Conservation (phyloP, 2,888 invertebrate species). For the Megalurothrips usitatus region DNA sequence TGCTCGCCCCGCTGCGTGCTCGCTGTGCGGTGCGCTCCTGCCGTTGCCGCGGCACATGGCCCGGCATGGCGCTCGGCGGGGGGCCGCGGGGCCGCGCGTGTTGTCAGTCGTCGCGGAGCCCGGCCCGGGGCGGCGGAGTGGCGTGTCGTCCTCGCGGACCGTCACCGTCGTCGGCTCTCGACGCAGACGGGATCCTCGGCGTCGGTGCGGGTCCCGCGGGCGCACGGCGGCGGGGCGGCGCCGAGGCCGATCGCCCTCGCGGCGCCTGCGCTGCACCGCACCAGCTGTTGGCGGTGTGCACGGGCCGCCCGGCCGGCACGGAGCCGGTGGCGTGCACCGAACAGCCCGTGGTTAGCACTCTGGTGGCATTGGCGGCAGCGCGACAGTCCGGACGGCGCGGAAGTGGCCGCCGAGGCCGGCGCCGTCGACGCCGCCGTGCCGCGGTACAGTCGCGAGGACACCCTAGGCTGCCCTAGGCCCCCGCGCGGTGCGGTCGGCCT, state of each 20-base stretch:
- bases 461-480: background rate
- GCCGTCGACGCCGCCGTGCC: background rate
- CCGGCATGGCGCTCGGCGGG: no score
- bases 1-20: no score
- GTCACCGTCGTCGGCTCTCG: no score
- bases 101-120: no score
- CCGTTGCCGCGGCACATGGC: no score
- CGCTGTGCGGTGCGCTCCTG: no score
- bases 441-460: background rate
- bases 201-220: no score
- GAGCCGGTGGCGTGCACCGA: background rate
- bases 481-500: no score
- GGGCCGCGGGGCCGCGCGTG: no score
- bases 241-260: background rate
- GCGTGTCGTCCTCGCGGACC: background rate
- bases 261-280: background rate
- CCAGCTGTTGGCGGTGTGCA: background rate
- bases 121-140: background rate
- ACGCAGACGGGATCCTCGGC: no score
- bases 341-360: background rate
- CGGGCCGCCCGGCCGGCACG: background rate
- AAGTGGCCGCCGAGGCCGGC: background rate
- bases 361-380: background rate
- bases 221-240: no score
- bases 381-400: background rate